Conservation (phyloP, 2,888 invertebrate genomes). For the Aleiodes alternator region DNA sequence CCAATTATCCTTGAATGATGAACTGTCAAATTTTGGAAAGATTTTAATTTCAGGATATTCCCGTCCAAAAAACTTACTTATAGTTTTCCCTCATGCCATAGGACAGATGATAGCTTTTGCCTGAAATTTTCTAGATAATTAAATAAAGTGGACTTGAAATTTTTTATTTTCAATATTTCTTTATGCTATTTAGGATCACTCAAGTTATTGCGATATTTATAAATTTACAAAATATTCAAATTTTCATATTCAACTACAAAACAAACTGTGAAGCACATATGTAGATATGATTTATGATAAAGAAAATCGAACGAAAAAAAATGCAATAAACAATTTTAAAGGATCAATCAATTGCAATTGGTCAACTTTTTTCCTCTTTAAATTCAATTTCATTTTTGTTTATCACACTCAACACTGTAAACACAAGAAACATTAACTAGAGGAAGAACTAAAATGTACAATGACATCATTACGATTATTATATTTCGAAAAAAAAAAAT, state of each 20-base stretch:
- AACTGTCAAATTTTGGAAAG: too few species aligned
- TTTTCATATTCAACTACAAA: constrained; percentile 50
- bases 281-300: constrained; percentile 42
- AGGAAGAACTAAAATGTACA: constrained; percentile 32
- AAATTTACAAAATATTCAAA: constrained; percentile 62
- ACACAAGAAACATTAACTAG: constrained; percentile 2
- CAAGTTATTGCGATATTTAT: constrained; percentile 40
- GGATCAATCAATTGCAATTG: constrained; percentile 13
- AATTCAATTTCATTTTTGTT: neutral
- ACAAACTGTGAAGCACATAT: constrained; percentile 55
- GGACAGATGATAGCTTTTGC: too few species aligned
- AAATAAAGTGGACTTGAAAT: neutral
- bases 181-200: neutral
- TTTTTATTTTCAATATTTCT: constrained; percentile 9
- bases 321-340: constrained; percentile 31
- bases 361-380: constrained; percentile 8
- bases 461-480: constrained; percentile 8
- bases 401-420: constrained; percentile 16
- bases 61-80: too few species aligned
- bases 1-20: too few species aligned
- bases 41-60: too few species aligned
- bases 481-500: neutral
- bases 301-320: constrained; percentile 37
- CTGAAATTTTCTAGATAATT: too few species aligned
- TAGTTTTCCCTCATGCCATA: too few species aligned